A percentile compares a stretch with the other conserved stretches of the same genome.
Conservation (phyloP, 2,113 vertebrate genomes). For the Labrus mixtus region DNA sequence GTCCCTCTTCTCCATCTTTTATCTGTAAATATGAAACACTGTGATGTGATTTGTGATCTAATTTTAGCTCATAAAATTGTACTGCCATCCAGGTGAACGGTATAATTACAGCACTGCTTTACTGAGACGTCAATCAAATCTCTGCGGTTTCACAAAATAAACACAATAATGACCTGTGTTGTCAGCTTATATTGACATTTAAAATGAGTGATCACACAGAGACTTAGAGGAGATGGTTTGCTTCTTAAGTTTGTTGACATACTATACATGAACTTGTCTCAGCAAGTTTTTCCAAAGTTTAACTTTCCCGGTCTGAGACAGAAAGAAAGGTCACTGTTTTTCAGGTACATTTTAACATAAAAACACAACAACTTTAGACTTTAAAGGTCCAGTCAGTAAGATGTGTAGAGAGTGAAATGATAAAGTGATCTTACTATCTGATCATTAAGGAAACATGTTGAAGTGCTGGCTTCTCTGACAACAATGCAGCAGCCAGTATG, state of each 20-base stretch:
- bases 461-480: no score
- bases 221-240: neutral
- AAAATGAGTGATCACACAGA: neutral
- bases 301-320: neutral
- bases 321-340: neutral
- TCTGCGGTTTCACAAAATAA: neutral
- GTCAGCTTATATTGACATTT: neutral
- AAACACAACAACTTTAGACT: no score
- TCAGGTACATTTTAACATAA: no score
- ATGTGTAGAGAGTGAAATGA: no score
- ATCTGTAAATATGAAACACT: neutral
- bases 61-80: constrained; percentile 2
- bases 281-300: neutral
- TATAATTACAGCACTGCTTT: neutral
- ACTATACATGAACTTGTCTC: neutral
- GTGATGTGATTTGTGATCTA: neutral
- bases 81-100: neutral
- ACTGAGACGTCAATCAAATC: neutral
- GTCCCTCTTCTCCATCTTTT: neutral
- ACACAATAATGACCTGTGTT: no score
- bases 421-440: no score
- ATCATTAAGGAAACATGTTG: no score
- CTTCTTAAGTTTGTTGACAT: neutral
- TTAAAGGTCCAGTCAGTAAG: no score
- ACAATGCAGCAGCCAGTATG: no score